Conservation (phyloP, 2,113 vertebrate species). For the Gallinago paraguaiae region DNA sequence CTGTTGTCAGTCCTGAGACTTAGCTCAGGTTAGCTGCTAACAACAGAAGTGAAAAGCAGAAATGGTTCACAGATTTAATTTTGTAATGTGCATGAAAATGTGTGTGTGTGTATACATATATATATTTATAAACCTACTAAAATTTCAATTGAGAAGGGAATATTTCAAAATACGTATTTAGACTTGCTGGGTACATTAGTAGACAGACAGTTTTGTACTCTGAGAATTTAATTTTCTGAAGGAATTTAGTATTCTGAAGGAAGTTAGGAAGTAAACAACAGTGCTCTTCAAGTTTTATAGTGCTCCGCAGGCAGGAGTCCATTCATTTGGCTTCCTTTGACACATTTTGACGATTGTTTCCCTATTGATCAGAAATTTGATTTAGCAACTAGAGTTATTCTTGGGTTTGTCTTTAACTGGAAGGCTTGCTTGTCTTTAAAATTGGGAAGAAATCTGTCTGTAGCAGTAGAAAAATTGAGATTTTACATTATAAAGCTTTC, state of each 20-base stretch:
- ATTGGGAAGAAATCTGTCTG: not conserved
- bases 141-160: not conserved
- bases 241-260: not conserved
- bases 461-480: not conserved
- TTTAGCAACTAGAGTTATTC: not conserved
- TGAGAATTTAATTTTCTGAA: not conserved
- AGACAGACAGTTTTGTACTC: not conserved
- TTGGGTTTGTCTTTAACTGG: not conserved
- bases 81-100: not conserved
- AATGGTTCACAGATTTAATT: not conserved
- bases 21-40: not conserved
- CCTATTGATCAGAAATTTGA: not conserved
- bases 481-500: not conserved
- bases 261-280: not conserved
- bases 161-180: not conserved
- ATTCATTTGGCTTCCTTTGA: not conserved
- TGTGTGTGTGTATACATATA: not conserved
- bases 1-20: not conserved
- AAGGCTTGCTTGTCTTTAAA: not conserved
- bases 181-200: not conserved
- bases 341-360: slow-evolving; percentile 3
- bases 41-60: not conserved
- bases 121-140: not conserved
- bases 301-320: not conserved
- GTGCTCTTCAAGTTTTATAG: not conserved